A percentile compares a stretch with the other conserved stretches of the same genome.
Evolutionary conservation across 2,113 vertebrate genomes (phyloP).

Genomic region (Erythrocercus mccallii): DNA sequence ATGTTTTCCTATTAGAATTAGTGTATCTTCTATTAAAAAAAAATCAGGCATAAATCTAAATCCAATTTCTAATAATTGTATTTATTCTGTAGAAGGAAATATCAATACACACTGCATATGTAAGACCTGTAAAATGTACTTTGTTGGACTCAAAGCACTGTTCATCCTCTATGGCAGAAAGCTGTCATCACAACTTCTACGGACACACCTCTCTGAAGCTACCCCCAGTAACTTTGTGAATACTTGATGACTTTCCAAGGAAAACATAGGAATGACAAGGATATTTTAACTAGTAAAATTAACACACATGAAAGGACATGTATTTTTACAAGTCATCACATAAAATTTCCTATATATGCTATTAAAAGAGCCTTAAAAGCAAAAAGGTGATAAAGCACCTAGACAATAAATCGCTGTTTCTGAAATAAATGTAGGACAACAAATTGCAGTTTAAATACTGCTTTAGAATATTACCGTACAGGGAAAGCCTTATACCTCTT

Average conservation of each 20-base stretch:
- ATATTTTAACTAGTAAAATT: background rate
- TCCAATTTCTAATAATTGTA: background rate
- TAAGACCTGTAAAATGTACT: background rate
- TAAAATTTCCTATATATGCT: background rate
- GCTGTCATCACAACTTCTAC: background rate
- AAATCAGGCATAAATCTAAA: background rate
- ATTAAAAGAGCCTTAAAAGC: background rate
- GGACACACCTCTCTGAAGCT: background rate
- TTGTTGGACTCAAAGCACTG: background rate
- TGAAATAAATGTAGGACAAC: background rate
- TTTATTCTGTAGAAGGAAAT: background rate
- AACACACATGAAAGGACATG: background rate
- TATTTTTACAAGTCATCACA: background rate
- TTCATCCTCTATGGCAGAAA: background rate
- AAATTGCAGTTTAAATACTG: background rate
- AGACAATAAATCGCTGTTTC: background rate
- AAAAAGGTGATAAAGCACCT: background rate
- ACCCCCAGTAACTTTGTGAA: background rate
- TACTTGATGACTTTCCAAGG: background rate
- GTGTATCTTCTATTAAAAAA: background rate
- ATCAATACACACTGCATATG: rapidly evolving
- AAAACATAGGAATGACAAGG: background rate
- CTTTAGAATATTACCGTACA: background rate
- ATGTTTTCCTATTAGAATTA: background rate
- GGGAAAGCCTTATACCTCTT: background rate